Evolutionary conservation across 1,140 invertebrate species (phyloP).

Genomic region (Aphaenogaster rudis): DNA sequence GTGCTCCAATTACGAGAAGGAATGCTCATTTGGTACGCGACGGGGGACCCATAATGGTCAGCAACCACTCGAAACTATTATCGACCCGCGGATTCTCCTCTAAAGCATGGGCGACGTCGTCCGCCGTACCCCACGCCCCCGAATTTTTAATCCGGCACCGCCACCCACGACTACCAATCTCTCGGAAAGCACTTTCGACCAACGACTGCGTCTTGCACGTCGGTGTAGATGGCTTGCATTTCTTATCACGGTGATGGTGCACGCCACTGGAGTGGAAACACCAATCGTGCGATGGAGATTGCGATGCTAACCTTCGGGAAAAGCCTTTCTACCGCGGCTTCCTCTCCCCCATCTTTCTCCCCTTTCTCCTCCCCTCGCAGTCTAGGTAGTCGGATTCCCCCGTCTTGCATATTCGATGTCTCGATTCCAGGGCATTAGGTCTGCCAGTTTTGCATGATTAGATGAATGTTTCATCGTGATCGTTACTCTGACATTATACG

Average conservation of each 20-base stretch:
- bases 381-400: conserved; percentile 51
- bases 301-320: conserved; percentile 75
- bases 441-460: conserved; percentile 60
- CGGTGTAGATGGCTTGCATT: conserved; percentile 72
- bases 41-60: conserved; percentile 78
- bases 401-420: conserved; percentile 76
- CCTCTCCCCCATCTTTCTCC: not conserved
- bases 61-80: conserved; percentile 79
- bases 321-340: conserved; percentile 66
- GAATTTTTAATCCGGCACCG: conserved; percentile 75
- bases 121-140: not conserved
- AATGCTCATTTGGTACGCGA: conserved; percentile 79
- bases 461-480: conserved; percentile 32
- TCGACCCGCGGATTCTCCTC: conserved; percentile 64
- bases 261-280: conserved; percentile 74
- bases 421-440: conserved; percentile 70
- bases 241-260: conserved; percentile 74
- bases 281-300: conserved; percentile 78
- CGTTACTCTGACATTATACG: not conserved
- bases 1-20: conserved; percentile 80
- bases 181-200: conserved; percentile 70
- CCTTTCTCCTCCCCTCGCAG: conserved; percentile 13
- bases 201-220: conserved; percentile 55
- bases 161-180: conserved; percentile 68
- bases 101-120: conserved; percentile 13